Conservation (phyloP, 1,140 invertebrate species). For the Diorhabda elongata region DNA sequence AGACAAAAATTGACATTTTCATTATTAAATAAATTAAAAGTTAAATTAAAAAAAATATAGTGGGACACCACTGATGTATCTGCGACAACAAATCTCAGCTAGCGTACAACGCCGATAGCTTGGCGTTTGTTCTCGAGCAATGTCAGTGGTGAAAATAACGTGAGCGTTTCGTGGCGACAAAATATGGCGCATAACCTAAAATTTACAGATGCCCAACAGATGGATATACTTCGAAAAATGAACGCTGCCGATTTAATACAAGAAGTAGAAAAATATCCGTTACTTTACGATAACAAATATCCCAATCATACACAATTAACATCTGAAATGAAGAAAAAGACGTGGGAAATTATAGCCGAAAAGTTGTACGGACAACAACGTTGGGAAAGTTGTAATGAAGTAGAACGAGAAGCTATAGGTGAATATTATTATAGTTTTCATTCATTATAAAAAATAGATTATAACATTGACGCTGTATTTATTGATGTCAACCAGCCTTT, state of each 20-base stretch:
- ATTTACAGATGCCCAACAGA: background rate
- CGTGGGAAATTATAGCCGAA: constrained; percentile 32
- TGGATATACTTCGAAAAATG: constrained; percentile 17
- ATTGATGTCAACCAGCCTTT: too few relatives aligned
- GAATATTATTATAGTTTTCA: background rate
- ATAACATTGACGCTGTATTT: too few relatives aligned
- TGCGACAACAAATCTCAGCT: background rate
- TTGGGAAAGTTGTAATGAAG: constrained; percentile 17
- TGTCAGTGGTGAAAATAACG: constrained; percentile 5
- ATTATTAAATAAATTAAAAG: too few relatives aligned
- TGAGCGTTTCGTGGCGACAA: constrained; percentile 4
- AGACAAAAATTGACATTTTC: too few relatives aligned
- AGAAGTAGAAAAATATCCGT: constrained; percentile 34
- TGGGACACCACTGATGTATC: background rate
- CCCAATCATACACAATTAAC: background rate
- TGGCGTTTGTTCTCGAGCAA: constrained; percentile 5
- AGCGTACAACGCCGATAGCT: constrained; percentile 6
- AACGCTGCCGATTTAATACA: constrained; percentile 26
- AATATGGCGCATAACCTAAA: background rate
- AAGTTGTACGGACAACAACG: constrained; percentile 24
- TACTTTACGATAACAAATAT: constrained; percentile 27
- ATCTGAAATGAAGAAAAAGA: constrained; percentile 21
- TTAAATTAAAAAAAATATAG: too few relatives aligned
- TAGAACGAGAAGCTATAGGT: constrained; percentile 31
- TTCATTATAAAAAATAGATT: too few relatives aligned